phyloP scores from a whole-genome alignment of 2,113 vertebrate genomes.

The Mus pahari region DNA sequence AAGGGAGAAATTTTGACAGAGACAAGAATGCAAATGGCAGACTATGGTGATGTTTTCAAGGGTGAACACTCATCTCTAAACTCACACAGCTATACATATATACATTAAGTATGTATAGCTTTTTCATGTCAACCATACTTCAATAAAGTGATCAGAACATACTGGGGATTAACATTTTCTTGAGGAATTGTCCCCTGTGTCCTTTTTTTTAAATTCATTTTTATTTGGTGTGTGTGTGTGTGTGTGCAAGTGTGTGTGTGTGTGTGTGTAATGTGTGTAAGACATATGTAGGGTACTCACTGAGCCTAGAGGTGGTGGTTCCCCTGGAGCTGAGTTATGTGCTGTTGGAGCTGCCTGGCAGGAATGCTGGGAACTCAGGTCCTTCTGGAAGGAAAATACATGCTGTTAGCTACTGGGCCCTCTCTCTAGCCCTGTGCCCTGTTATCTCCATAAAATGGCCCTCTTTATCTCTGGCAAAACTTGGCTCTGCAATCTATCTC shows the following conservation, averaged over 20 bases:
- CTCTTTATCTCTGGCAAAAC: not conserved
- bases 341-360: not conserved
- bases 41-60: not conserved
- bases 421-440: not conserved
- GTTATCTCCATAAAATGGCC: not conserved
- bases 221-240: not conserved
- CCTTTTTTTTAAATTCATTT: not conserved
- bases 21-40: not conserved
- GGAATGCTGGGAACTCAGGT: not conserved
- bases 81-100: not conserved
- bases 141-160: not conserved
- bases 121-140: not conserved
- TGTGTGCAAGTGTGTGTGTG: not conserved
- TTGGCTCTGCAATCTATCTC: conserved; percentile 27
- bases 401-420: not conserved
- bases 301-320: not conserved
- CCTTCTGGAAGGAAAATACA: not conserved
- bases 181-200: not conserved
- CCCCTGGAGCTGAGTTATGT: not conserved
- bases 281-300: not conserved
- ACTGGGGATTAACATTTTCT: conserved; percentile 37
- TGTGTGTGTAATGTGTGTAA: not conserved
- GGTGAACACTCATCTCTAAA: not conserved
- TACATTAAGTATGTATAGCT: not conserved
- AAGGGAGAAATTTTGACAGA: not conserved